Base-by-base conservation (phyloP, 1,140 invertebrate species). In the Drosophila malerkotliana region DNA sequence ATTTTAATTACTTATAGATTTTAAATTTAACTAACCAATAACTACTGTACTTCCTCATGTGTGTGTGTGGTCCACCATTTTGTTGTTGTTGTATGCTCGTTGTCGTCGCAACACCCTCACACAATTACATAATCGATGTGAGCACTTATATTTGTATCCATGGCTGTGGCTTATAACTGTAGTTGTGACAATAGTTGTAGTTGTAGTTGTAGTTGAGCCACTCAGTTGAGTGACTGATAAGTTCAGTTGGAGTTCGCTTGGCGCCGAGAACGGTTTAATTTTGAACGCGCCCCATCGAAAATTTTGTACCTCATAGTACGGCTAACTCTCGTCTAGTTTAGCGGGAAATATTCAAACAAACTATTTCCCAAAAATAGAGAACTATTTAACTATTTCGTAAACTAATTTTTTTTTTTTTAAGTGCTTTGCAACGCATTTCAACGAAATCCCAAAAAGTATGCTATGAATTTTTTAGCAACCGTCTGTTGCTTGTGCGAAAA, bases 161-260 rank as follows among this genome's bases (percentile, higher is more conserved):
- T 32, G 8, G n/a, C 14, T 44, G 39, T 41, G 4, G 39, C 14
- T 51, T 60, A n/a, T n/a, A 51, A 1, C 8, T 52, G 15, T 18
- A 57, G 72, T 58, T 26, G 57, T 54, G 77, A 58, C 53, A 79
- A 37, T 37, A 54, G 54, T 69, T 49, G 39, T 52, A 26, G 37
- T 69, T 49, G 39, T 52, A 26, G 37, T 14, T 37, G 62, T 57
- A 57, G 72, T 58, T 39, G 57, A 54, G 77, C 62, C 48, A 79
- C 64, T 82, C 61, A 69, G 79, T 80, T 81, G 67, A 77, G 67
- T 87, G 78, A 82, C 66, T 87, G 82, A 88, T 87, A 87, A 88
- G 83, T 87, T 85, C 75, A 87, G 82, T 87, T 78, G 82, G 74
- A 83, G 83, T 88, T 87, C 80, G 75, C 66, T 80, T 82, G 78